These are phyloP conservation scores for Dromas ardeola DNA, from an alignment of 2,113 vertebrate genomes.

Conservation along the genomic window DNA sequence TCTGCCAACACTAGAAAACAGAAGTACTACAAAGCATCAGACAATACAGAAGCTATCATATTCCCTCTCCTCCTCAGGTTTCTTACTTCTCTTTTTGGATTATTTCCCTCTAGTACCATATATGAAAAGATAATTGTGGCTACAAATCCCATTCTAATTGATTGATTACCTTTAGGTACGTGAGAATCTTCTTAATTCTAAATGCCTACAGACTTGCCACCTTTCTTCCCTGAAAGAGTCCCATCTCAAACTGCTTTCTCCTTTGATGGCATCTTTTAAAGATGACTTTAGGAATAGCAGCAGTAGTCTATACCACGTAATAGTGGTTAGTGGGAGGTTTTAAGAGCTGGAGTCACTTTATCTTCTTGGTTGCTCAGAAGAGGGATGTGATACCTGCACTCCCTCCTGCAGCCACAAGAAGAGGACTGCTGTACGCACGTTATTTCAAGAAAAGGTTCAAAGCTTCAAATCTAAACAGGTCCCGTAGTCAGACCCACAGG, in stretches of 20 bases:
- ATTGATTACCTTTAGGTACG: neutral
- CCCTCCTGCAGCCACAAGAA: neutral
- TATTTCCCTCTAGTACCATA: neutral
- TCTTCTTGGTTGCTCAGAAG: neutral
- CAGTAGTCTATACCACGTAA: neutral
- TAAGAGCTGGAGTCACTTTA: neutral
- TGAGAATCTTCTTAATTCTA: neutral
- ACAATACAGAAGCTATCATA: neutral
- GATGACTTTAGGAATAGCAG: neutral
- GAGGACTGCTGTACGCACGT: accelerated
- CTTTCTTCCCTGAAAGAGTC: neutral
- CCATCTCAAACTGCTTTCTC: neutral
- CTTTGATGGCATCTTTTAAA: neutral
- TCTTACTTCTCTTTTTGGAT: neutral
- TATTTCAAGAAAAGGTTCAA: neutral
- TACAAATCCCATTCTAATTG: neutral
- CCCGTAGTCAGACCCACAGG: neutral
- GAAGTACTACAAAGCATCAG: neutral
- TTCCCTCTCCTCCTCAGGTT: neutral
- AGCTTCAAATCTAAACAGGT: neutral
- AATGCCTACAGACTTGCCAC: neutral
- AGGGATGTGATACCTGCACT: neutral
- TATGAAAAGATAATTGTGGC: neutral
- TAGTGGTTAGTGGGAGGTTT: neutral
- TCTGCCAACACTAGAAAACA: neutral